Percentiles rank a stretch among this genome's conserved stretches.
These are phyloP conservation scores for Alviniconcha marisindica DNA, from an alignment of 1,140 invertebrate species.

Conservation along the genomic window DNA sequence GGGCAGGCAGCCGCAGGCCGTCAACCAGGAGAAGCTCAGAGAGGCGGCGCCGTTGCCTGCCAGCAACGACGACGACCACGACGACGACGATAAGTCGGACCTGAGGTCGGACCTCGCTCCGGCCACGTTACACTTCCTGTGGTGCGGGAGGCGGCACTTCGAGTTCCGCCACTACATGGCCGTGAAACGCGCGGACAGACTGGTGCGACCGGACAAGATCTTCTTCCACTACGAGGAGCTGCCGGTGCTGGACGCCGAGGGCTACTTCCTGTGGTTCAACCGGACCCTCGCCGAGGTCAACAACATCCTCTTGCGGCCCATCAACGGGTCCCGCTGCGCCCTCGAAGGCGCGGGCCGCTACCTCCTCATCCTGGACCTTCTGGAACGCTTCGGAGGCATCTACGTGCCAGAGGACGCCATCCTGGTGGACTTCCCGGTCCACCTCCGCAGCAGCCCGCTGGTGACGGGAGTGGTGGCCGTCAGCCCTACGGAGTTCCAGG, in stretches of 20 bases:
- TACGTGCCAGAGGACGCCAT: constrained; percentile 54
- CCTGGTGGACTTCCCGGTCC: constrained; percentile 54
- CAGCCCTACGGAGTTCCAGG: constrained; percentile 40
- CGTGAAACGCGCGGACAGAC: constrained; percentile 45
- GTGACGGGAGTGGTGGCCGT: constrained; percentile 47
- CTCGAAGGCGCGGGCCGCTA: constrained; percentile 45
- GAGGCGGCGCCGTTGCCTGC: not conserved
- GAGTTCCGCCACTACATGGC: constrained; percentile 52
- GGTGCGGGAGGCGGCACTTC: constrained; percentile 45
- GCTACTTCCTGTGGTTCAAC: constrained; percentile 55
- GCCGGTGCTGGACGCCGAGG: constrained; percentile 40
- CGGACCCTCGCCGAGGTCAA: constrained; percentile 42
- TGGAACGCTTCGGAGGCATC: constrained; percentile 52
- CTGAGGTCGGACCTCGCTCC: constrained; percentile 49
- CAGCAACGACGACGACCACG: constrained; percentile 11
- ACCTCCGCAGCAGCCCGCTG: constrained; percentile 45
- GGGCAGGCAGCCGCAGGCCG: constrained; percentile 21
- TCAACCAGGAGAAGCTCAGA: constrained; percentile 4
- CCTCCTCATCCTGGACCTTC: constrained; percentile 46
- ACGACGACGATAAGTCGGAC: constrained; percentile 44
- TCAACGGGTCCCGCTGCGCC: constrained; percentile 46
- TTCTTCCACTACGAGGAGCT: constrained; percentile 50
- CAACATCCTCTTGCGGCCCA: constrained; percentile 42
- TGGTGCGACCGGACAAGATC: constrained; percentile 52
- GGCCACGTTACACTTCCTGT: constrained; percentile 49